These are phyloP conservation scores for Panagrolaimus sp. DNA, from an alignment of 1,140 invertebrate species.

Conservation along the genomic window DNA sequence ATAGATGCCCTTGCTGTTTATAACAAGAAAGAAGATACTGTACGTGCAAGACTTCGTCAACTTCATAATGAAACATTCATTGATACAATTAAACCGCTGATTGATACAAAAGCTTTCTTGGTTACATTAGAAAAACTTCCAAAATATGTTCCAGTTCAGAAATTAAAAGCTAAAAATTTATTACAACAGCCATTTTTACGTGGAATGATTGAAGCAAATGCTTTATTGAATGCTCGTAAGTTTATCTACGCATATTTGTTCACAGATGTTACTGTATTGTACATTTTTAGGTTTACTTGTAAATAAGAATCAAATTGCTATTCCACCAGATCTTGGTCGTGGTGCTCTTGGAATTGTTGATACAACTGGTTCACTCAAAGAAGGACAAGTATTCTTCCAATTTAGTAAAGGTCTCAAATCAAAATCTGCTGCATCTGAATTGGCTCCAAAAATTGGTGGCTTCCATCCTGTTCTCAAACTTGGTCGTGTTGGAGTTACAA, in stretches of 20 bases:
- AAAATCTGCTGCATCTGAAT: no score
- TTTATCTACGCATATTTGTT: background rate
- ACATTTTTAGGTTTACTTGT: background rate
- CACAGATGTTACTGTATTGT: background rate
- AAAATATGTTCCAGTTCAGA: no score
- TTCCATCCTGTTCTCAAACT: background rate
- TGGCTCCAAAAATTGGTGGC: background rate
- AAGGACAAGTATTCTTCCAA: constrained; percentile 46
- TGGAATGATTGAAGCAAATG: background rate
- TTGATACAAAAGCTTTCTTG: no score
- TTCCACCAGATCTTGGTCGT: constrained; percentile 33
- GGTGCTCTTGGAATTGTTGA: constrained; percentile 47
- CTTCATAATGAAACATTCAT: no score
- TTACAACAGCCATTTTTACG: background rate
- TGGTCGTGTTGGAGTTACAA: background rate
- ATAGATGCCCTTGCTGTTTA: no score
- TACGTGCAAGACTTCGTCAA: no score
- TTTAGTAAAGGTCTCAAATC: no score
- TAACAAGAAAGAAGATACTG: no score
- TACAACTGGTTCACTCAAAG: constrained; percentile 36
- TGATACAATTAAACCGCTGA: no score
- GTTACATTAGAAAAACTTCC: no score
- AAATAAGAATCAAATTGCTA: constrained; percentile 22
- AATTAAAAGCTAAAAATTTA: no score
- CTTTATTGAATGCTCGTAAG: constrained; percentile 15